phyloP scores from a whole-genome alignment of 1,140 invertebrate genomes.

The Tetramorium parvispinum region DNA sequence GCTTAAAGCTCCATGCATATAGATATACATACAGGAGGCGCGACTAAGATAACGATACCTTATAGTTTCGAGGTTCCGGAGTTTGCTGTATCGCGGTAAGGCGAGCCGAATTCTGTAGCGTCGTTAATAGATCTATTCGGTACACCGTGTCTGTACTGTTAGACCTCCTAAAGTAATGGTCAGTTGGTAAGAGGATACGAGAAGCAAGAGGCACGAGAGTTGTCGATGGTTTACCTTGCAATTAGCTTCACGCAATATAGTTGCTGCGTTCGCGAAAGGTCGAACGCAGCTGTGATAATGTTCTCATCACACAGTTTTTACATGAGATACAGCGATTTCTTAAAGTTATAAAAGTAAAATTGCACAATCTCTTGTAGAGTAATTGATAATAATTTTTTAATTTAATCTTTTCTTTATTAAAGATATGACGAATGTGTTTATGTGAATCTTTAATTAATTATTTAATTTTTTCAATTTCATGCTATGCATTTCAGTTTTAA shows the following conservation, averaged over 20 bases:
- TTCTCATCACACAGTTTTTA: neutral
- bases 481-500: no score
- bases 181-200: neutral
- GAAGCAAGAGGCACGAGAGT: neutral
- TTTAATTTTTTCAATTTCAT: neutral
- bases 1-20: conserved; percentile 44
- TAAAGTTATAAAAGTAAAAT: neutral
- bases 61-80: conserved; percentile 47
- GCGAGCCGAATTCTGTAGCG: conserved; percentile 39
- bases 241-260: conserved; percentile 40
- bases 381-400: neutral
- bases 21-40: conserved; percentile 10
- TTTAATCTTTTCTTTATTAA: neutral
- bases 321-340: neutral
- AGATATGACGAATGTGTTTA: no score
- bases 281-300: neutral
- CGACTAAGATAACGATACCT: conserved; percentile 54
- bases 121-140: conserved; percentile 57
- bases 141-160: conserved; percentile 35
- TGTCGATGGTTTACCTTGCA: conserved; percentile 43
- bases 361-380: neutral
- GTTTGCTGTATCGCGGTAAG: conserved; percentile 54
- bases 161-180: conserved; percentile 32
- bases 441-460: neutral
- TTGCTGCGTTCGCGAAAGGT: neutral